phyloP scores from a whole-genome alignment of 2,888 invertebrate genomes.

The Exocentrus adspersus region DNA sequence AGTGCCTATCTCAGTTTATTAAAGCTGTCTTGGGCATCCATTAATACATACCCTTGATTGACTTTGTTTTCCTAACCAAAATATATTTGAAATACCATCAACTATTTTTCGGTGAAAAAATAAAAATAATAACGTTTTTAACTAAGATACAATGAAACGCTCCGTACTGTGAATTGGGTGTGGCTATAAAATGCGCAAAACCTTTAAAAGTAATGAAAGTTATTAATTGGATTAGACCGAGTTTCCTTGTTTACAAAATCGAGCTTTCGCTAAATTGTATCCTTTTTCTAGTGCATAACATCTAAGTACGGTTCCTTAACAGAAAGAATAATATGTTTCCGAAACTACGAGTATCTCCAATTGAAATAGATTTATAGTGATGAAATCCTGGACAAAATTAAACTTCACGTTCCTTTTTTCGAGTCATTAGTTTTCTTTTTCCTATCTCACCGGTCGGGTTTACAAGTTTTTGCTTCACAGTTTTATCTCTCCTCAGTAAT shows the following conservation, averaged over 20 bases:
- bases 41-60: not conserved
- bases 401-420: constrained; percentile 58
- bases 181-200: not conserved
- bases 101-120: no score
- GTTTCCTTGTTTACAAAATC: constrained; percentile 12
- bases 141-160: no score
- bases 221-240: not conserved
- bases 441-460: constrained; percentile 46
- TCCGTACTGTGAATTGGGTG: no score
- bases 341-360: constrained; percentile 57
- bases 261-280: constrained; percentile 3
- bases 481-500: constrained; percentile 41
- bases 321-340: constrained; percentile 54
- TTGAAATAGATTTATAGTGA: constrained; percentile 62
- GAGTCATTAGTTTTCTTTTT: constrained; percentile 47
- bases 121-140: no score
- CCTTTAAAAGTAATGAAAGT: not conserved
- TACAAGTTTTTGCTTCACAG: constrained; percentile 40
- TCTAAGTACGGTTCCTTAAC: constrained; percentile 19
- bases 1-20: not conserved
- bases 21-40: not conserved
- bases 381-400: constrained; percentile 62
- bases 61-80: no score
- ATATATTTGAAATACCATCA: no score
- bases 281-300: constrained; percentile 15